phyloP scores from a whole-genome alignment of 2,888 invertebrate genomes.

The Brenthis ino region DNA sequence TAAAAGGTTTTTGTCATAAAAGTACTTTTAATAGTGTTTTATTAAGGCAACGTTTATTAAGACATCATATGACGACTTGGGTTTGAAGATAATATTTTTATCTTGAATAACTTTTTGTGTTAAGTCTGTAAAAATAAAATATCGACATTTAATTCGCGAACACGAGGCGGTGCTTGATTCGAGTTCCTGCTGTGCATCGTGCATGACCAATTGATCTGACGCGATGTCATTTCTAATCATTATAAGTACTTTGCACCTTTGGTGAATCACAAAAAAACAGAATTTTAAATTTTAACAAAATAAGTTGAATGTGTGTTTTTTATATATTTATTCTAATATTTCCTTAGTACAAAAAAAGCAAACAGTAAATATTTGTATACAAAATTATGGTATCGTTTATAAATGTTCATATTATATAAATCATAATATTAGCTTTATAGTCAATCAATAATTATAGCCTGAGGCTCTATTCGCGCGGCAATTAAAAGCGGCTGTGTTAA shows the following conservation, averaged over 20 bases:
- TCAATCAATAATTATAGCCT: no score
- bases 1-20: no score
- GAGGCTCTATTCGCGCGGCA: no score
- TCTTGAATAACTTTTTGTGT: not conserved
- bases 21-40: no score
- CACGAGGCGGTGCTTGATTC: conserved; percentile 16
- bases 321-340: not conserved
- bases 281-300: not conserved
- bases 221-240: conserved; percentile 18
- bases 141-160: conserved; percentile 8
- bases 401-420: no score
- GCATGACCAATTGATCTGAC: conserved; percentile 22
- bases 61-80: not conserved
- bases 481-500: no score
- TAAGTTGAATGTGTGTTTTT: not conserved
- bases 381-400: no score
- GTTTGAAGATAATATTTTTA: not conserved
- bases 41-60: no score
- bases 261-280: not conserved
- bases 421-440: no score
- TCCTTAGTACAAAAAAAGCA: no score
- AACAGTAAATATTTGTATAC: no score
- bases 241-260: conserved; percentile 7
- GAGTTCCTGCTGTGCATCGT: conserved; percentile 15
- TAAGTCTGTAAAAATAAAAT: conserved; percentile 8